Evolutionary conservation across 2,797 vertebrate species (phyloP), one percentile per base, ranked within the genome.

Genomic region (Denticeps clupeoides): DNA sequence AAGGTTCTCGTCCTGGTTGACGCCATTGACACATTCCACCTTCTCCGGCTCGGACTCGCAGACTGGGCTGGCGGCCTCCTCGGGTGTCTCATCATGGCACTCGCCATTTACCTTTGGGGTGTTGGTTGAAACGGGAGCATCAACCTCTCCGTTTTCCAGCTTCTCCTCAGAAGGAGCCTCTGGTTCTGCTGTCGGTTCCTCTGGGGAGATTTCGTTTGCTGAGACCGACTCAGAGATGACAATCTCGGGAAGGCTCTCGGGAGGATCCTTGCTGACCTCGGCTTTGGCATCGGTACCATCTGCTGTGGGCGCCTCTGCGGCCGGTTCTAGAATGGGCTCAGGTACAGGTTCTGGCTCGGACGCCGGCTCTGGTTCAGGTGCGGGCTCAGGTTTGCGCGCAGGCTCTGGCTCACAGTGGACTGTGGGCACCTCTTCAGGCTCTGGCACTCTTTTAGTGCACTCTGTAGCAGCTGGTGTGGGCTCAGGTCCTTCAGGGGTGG

Each of bases 131-230:
- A 71, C 63, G 22, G 48, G 8, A 28, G 68, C 48, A 46, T 74
- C 65, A 47, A 70, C 47, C 45, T 78, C 73, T 49, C 80, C 82
- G 18, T 85, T 85, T 58, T 80, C 76, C 64, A 79, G 55, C 58
- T 73, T 71, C 15, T 43, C 23, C 31, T 52, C 55, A 22, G 29
- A 40, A 8, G 25, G 28, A 37, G 23, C 7, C 15, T 28, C 47
- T 5, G 22, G 8, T 28, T 37, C 51, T 1, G 45, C 23, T 41
- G 56, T 68, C 7, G 60, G 42, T 43, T 67, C 57, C 41, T 75
- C 73, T 3, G 52, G 49, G 3, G 47, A 41, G 19, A 74, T 51
- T 26, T 72, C 59, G 12, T 33, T 60, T 11, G 55, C 45, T 41
- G 75, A 73, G 32, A 47, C 27, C 3, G 77, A 75, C 49, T 80